Evolutionary conservation across 2,113 vertebrate genomes (phyloP), one percentile per base, ranked within the genome.

Genomic region (Rhodinocichla rosea): DNA sequence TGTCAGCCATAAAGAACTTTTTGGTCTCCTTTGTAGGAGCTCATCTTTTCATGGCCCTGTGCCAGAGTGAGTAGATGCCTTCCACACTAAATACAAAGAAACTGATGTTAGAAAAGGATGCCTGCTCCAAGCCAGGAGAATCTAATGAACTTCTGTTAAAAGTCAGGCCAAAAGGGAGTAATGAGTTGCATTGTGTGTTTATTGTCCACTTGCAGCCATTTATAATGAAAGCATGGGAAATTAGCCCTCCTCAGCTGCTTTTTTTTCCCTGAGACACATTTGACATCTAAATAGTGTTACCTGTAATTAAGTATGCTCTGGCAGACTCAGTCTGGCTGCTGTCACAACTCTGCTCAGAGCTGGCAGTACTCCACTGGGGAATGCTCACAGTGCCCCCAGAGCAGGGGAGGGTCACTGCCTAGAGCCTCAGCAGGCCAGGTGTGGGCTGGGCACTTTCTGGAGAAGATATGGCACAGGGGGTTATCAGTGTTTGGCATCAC

Each of bases 11-110:
- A 75, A 89, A 84, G 76, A 93, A 94, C 68, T 95, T 96, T 63
- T 32, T 73, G 88, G 88, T 86, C 76, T 96, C 73, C 76, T 95
- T 94, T 95, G 92, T 87, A 57, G 52, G 64, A 88, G 57, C 49
- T 89, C 75, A 37, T 81, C 92, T 83, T 96, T 90, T 90, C 79
- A 78, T 17, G 95, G 89, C 67, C 53, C n/a, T 19, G 59, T 83
- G 85, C 92, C 68, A 88, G 82, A 90, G 52, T 0, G 0, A n/a
- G 78, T 39, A 65, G 83, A 35, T 91, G 59, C 75, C 45, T 90
- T 77, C 62, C 90, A 63, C 10, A 1, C 50, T 83, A 85, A 95
- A 85, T 83, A 88, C 70, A 90, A 94, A 88, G 91, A 81, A 80
- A 77, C 10, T 45, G 52, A 70, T 52, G 27, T 67, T 83, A 8